Conservation (phyloP, 2,797 vertebrate species). For the Sebastes miniatus region DNA sequence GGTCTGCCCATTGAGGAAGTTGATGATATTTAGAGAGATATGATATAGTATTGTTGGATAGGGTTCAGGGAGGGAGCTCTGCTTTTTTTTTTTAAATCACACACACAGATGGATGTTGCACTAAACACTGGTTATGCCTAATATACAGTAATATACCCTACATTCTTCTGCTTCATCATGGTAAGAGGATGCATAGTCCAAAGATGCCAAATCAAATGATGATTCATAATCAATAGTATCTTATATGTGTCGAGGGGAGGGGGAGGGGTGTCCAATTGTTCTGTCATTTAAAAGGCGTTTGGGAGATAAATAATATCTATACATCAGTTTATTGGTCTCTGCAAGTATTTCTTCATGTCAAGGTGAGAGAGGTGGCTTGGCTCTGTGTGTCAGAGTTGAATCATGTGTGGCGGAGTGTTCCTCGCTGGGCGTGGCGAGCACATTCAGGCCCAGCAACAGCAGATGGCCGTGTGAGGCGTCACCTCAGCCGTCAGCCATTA, state of each 20-base stretch:
- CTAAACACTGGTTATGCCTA: conserved; percentile 76
- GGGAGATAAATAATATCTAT: conserved; percentile 27
- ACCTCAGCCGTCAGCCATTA: conserved; percentile 1
- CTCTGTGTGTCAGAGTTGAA: conserved; percentile 33
- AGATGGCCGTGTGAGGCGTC: background rate
- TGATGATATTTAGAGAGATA: conserved; percentile 82
- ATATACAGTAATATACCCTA: conserved; percentile 64
- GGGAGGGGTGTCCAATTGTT: background rate
- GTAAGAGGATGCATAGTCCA: conserved; percentile 82
- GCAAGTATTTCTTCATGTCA: conserved; percentile 58
- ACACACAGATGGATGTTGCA: conserved; percentile 82
- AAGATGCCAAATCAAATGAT: conserved; percentile 84
- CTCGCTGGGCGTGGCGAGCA: conserved; percentile 22
- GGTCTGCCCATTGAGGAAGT: conserved; percentile 77
- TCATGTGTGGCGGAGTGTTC: conserved; percentile 13
- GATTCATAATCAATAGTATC: conserved; percentile 45
- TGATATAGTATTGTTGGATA: conserved; percentile 83
- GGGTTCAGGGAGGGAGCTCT: conserved; percentile 77
- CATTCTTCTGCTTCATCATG: conserved; percentile 78
- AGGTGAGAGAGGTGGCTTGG: conserved; percentile 25
- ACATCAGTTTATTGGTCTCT: conserved; percentile 36
- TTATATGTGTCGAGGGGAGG: conserved; percentile 4
- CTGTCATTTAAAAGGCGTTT: conserved; percentile 23
- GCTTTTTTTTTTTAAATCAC: conserved; percentile 90
- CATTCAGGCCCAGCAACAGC: background rate